A percentile compares a stretch with the other conserved stretches of the same genome.
phyloP scores from a whole-genome alignment of 2,113 vertebrate species.

The Erinaceus europaeus region DNA sequence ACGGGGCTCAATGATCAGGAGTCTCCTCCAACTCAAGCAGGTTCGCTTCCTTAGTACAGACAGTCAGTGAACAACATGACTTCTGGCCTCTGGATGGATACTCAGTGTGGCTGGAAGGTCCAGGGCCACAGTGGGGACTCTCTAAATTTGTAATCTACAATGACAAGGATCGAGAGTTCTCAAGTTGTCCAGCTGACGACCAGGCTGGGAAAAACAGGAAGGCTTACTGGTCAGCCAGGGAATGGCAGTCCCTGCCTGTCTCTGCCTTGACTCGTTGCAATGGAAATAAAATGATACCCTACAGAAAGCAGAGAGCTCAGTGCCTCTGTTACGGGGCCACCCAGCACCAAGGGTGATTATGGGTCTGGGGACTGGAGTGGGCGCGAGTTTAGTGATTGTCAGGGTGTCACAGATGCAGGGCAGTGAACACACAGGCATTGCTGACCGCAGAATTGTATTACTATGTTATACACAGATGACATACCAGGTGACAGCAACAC shows the following conservation, averaged over 20 bases:
- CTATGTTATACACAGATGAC: constrained; percentile 28
- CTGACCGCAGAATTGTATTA: constrained; percentile 55
- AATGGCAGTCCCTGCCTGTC: background rate
- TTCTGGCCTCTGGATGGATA: constrained; percentile 39
- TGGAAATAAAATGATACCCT: constrained; percentile 61
- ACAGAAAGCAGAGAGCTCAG: background rate
- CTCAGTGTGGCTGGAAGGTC: constrained; percentile 7
- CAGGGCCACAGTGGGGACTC: constrained; percentile 24
- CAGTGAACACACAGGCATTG: constrained; percentile 36
- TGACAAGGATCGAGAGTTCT: constrained; percentile 49
- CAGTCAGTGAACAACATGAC: background rate
- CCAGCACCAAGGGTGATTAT: constrained; percentile 47
- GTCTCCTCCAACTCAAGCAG: background rate
- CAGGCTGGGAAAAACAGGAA: background rate
- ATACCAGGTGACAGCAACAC: constrained; percentile 11
- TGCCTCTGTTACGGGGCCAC: constrained; percentile 29
- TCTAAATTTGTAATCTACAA: constrained; percentile 52
- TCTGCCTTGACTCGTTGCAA: constrained; percentile 56
- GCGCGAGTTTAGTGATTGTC: too few relatives aligned
- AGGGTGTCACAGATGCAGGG: constrained; percentile 36
- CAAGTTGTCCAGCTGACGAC: constrained; percentile 16
- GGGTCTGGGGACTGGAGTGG: constrained; percentile 50
- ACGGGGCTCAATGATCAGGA: background rate
- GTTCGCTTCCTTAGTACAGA: constrained; percentile 30
- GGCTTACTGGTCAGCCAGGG: background rate